Conservation (phyloP, 2,888 invertebrate species). For the Xylocampa areola region DNA sequence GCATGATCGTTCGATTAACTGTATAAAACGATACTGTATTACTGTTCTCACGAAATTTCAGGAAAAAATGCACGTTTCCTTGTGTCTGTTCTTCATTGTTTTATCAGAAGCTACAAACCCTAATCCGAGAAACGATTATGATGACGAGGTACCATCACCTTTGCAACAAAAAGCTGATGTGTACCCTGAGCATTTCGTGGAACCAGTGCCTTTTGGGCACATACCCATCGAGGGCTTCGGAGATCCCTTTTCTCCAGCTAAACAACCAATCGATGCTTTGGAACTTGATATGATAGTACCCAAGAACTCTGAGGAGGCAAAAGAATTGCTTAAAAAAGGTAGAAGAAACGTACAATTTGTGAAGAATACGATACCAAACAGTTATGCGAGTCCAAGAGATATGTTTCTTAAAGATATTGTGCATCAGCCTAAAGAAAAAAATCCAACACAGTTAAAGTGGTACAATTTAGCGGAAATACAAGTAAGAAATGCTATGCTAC, state of each 20-base stretch:
- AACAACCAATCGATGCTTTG: constrained; percentile 61
- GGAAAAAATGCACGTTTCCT: constrained; percentile 61
- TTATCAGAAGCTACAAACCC: constrained; percentile 45
- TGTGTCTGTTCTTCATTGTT: constrained; percentile 51
- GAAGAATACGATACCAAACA: constrained; percentile 5
- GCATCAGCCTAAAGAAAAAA: constrained; percentile 6
- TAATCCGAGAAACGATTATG: not conserved
- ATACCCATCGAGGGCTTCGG: constrained; percentile 66
- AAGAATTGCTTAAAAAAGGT: constrained; percentile 28
- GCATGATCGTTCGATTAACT: constrained; percentile 1
- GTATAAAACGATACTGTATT: constrained; percentile 23
- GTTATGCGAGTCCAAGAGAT: constrained; percentile 37
- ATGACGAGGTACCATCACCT: not conserved
- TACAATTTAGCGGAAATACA: constrained; percentile 60
- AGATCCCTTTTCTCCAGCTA: constrained; percentile 52
- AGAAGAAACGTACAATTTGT: constrained; percentile 8
- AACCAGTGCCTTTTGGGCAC: constrained; percentile 70
- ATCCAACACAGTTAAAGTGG: constrained; percentile 38
- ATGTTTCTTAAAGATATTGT: constrained; percentile 19
- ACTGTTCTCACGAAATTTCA: constrained; percentile 19
- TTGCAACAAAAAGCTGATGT: constrained; percentile 17
- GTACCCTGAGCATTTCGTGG: constrained; percentile 18
- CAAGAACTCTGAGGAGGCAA: constrained; percentile 36
- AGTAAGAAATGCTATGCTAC: constrained; percentile 48
- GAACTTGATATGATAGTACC: constrained; percentile 54